phyloP scores from a whole-genome alignment of 2,113 vertebrate species.

The Choloepus hoffmanni region DNA sequence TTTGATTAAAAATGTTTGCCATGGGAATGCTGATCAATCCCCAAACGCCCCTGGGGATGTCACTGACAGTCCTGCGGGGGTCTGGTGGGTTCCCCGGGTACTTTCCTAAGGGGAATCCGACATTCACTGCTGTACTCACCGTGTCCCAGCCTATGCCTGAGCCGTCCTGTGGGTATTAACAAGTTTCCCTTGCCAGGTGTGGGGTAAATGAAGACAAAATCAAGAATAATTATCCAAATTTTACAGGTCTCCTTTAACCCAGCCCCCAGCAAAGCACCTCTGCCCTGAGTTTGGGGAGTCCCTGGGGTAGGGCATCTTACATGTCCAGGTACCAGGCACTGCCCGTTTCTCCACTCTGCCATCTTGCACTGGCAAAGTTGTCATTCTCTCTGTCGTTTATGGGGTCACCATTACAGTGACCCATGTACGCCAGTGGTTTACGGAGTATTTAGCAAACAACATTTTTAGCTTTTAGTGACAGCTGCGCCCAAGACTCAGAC shows the following conservation, averaged over 20 bases:
- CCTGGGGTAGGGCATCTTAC: neutral
- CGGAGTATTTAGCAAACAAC: neutral
- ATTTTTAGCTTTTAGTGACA: neutral
- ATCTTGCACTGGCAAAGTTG: neutral
- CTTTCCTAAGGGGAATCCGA: neutral
- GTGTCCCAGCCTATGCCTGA: rapidly evolving
- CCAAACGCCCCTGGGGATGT: neutral
- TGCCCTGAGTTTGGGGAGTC: neutral
- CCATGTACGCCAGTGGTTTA: neutral
- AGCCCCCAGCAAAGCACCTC: neutral
- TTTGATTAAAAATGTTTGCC: neutral
- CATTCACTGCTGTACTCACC: neutral
- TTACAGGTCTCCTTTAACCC: neutral
- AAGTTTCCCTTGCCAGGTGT: neutral
- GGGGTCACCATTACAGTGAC: neutral
- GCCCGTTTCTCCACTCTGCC: neutral
- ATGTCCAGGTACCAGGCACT: neutral
- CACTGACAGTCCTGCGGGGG: neutral
- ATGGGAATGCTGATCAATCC: neutral
- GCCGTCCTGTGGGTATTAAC: neutral
- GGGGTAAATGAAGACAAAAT: neutral
- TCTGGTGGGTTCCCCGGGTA: too few relatives aligned
- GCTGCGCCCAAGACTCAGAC: neutral
- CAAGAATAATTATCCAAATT: neutral
- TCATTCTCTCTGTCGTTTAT: neutral